Percentiles rank a stretch among this genome's conserved stretches.
Evolutionary conservation across 2,888 invertebrate genomes (phyloP).

Genomic region (Cephus sareptanus): DNA sequence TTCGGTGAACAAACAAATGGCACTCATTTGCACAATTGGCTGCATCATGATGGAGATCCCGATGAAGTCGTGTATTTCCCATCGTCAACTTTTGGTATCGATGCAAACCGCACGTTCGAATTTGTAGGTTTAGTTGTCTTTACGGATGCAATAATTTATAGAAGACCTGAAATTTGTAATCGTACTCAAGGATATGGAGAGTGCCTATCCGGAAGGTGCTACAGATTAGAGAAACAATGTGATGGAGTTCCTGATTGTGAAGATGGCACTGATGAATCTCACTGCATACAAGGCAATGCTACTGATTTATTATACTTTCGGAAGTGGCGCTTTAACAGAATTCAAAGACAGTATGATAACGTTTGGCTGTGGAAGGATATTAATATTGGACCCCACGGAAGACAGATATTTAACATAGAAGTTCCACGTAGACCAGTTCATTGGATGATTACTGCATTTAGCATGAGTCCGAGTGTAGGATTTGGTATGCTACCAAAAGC

Average conservation of each 20-base stretch:
- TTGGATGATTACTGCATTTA: conserved; percentile 94
- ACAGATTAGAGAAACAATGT: conserved; percentile 79
- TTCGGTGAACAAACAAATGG: conserved; percentile 90
- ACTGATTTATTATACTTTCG: conserved; percentile 81
- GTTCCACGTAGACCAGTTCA: conserved; percentile 88
- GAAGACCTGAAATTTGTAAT: conserved; percentile 78
- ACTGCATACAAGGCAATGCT: conserved; percentile 72
- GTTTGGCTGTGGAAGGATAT: conserved; percentile 96
- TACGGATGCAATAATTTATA: conserved; percentile 85
- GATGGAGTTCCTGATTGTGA: conserved; percentile 83
- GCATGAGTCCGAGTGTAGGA: conserved; percentile 87
- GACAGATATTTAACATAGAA: conserved; percentile 85
- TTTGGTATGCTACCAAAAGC: conserved; percentile 88
- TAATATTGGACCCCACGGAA: conserved; percentile 91
- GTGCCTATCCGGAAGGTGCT: conserved; percentile 87
- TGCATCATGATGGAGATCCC: conserved; percentile 85
- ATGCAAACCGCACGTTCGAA: conserved; percentile 94
- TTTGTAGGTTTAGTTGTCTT: conserved; percentile 90
- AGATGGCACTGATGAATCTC: conserved; percentile 87
- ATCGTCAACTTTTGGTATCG: conserved; percentile 90
- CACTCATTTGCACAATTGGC: conserved; percentile 85
- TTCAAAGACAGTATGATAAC: conserved; percentile 92
- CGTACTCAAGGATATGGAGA: conserved; percentile 78
- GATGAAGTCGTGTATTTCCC: conserved; percentile 89
- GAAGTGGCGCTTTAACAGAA: conserved; percentile 86